Evolutionary conservation across 2,888 invertebrate species (phyloP).

Genomic region (Acheta domesticus): DNA sequence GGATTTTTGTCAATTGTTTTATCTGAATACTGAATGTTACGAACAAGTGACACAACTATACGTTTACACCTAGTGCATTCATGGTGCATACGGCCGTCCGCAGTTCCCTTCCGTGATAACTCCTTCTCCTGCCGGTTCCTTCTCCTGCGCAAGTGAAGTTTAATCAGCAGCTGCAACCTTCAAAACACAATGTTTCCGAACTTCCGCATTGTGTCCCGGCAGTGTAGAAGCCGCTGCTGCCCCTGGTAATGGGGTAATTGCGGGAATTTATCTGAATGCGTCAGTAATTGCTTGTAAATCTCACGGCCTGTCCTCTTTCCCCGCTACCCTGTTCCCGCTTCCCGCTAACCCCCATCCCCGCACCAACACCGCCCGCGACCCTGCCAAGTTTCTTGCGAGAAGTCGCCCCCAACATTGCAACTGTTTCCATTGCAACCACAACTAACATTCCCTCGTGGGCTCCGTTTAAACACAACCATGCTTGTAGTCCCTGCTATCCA

Average conservation of each 20-base stretch:
- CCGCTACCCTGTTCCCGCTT: background rate
- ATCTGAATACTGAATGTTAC: too few species aligned
- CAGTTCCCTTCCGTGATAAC: too few species aligned
- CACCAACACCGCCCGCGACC: background rate
- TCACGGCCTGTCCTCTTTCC: background rate
- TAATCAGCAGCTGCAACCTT: background rate
- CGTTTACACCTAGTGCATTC: too few species aligned
- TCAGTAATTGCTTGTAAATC: constrained; percentile 18
- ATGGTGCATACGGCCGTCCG: too few species aligned
- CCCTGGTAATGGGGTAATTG: constrained; percentile 3
- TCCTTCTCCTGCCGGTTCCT: background rate
- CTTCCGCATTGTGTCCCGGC: background rate
- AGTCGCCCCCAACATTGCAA: background rate
- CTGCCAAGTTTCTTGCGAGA: constrained; percentile 10
- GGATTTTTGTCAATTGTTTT: too few species aligned
- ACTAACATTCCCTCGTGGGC: too few species aligned
- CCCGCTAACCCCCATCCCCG: background rate
- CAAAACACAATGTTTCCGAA: constrained; percentile 8
- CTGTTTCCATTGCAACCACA: too few species aligned
- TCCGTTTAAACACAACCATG: too few species aligned
- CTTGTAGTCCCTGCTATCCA: too few species aligned
- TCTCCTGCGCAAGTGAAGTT: background rate
- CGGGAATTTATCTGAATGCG: constrained; percentile 7
- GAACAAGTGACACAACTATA: too few species aligned
- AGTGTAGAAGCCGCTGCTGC: background rate